Evolutionary conservation across 2,888 invertebrate species (phyloP).

Genomic region (Boloria euphrosyne): DNA sequence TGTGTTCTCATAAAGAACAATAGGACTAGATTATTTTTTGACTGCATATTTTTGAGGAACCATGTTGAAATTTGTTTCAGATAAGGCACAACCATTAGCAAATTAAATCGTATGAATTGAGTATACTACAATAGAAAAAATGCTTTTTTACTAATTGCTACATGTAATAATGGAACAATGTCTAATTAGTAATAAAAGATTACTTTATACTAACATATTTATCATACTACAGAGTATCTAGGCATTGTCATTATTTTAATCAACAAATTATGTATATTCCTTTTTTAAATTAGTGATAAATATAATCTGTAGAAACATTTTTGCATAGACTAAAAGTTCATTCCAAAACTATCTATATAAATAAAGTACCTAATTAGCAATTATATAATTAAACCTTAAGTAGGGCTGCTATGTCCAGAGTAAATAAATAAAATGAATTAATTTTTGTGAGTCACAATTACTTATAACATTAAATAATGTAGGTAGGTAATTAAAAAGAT

Average conservation of each 20-base stretch:
- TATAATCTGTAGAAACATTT: background rate
- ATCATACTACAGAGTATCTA: conserved; percentile 5
- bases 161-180: conserved; percentile 26
- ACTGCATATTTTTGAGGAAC: conserved; percentile 64
- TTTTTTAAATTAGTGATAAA: background rate
- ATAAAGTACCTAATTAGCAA: too few relatives aligned
- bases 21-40: conserved; percentile 72
- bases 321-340: background rate
- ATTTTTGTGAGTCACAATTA: background rate
- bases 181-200: conserved; percentile 21
- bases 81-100: conserved; percentile 73
- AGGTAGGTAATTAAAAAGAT: too few relatives aligned
- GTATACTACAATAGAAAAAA: conserved; percentile 20
- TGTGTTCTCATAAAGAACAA: conserved; percentile 52
- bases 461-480: background rate
- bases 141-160: conserved; percentile 19
- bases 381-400: too few relatives aligned
- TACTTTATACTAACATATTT: conserved; percentile 10
- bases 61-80: conserved; percentile 52
- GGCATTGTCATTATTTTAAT: conserved; percentile 1
- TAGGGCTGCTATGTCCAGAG: too few relatives aligned
- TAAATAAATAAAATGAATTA: background rate
- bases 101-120: conserved; percentile 41
- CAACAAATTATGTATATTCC: conserved; percentile 1
- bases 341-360: too few relatives aligned